Evolutionary conservation across 37 sponge, comb jelly and placozoan species (phyloP), one percentile per base, ranked within the genome.

Genomic region (Bolinopsis microptera): DNA sequence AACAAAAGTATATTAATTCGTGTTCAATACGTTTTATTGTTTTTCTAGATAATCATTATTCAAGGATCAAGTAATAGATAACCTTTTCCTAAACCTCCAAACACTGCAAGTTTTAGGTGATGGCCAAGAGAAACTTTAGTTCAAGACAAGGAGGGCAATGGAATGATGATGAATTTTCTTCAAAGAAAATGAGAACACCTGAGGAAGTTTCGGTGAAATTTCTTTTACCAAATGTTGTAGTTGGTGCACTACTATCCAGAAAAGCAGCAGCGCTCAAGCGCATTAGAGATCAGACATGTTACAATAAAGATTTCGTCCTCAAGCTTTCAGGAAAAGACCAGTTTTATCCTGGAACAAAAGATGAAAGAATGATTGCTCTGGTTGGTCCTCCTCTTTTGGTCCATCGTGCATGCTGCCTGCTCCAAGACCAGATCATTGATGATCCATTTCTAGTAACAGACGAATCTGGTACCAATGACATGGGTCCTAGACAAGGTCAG

Each of bases 271-370:
- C 75, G 3, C 75, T 72, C 31, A 72, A 72, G 18, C 26, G 75
- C 5, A 72, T 72, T 24, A 72, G 75, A 72, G 75, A 72, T n/a
- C 75, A 72, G 18, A 72, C 75, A 72, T n/a, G 75, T 72, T n/a
- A 28, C 75, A 30, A 30, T 28, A 72, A 72, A 3, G 18, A 72
- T 28, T 72, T 72, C 26, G 31, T 30, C 3, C 18, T 72, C 22
- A 72, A 72, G 18, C 75, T 72, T 28, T 72, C 75, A 23, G 75
- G 31, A 28, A 72, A 72, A 28, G 75, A 28, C 75, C 75, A 72
- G 26, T 72, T 72, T 28, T 72, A 72, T n/a, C 75, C 75, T n/a
- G 75, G 75, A 72, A 24, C 75, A n/a, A 8, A 28, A 72, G 26
- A 72, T 72, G 75, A 72, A 28, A 72, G 75, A 72, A 72, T 72